phyloP scores from a whole-genome alignment of 2,888 invertebrate genomes.

The Polia nebulosa region DNA sequence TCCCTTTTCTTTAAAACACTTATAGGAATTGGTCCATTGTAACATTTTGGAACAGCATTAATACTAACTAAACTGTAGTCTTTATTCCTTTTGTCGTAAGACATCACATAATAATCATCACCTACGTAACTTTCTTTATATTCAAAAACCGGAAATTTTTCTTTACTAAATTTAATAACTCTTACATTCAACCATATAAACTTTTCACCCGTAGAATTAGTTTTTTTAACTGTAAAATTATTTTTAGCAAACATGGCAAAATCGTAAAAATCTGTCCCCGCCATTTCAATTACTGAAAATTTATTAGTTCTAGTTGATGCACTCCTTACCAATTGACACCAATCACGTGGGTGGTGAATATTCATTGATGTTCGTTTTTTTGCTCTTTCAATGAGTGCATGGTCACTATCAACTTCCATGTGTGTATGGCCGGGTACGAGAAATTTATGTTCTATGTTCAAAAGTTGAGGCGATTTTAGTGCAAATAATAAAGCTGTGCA shows the following conservation, averaged over 20 bases:
- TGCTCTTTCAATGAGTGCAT: no score
- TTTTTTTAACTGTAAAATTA: neutral
- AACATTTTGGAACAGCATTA: neutral
- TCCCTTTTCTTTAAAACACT: constrained; percentile 13
- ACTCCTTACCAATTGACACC: no score
- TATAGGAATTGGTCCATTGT: neutral
- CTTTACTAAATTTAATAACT: constrained; percentile 1
- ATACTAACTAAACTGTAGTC: neutral
- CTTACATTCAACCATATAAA: neutral
- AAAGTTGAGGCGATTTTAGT: no score
- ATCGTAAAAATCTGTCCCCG: neutral
- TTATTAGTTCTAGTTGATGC: no score
- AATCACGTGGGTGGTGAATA: no score
- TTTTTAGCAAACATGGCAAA: neutral
- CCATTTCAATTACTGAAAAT: neutral
- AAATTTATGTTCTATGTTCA: no score
- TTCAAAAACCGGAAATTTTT: constrained; percentile 17
- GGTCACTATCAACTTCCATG: no score
- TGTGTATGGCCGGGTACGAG: no score
- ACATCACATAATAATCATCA: constrained; percentile 7
- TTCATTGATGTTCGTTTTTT: no score
- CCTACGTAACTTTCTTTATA: constrained; percentile 12
- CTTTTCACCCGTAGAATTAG: neutral
- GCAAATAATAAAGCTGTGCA: constrained; percentile 5
- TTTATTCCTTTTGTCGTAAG: constrained; percentile 4